A percentile compares a stretch with the other conserved stretches of the same genome.
Evolutionary conservation across 2,113 vertebrate species (phyloP).

Genomic region (Gobio gobio): DNA sequence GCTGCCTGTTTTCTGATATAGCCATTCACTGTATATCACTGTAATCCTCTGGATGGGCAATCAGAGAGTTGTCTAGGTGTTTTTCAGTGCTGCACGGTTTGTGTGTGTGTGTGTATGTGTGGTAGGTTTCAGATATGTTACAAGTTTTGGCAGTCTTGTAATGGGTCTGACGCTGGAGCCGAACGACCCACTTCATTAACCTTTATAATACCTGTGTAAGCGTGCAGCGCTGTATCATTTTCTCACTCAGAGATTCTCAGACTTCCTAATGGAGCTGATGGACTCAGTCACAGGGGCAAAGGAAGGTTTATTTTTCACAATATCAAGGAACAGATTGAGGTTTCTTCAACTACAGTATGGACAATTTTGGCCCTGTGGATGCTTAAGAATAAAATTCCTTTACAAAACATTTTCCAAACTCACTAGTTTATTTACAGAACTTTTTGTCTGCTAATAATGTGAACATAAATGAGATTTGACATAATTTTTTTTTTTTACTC

Average conservation of each 20-base stretch:
- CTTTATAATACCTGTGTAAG: constrained; percentile 48
- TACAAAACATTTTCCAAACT: neutral
- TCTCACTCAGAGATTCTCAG: neutral
- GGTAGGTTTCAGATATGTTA: neutral
- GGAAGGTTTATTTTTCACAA: neutral
- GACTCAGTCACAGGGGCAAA: neutral
- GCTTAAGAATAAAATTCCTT: neutral
- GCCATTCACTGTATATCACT: neutral
- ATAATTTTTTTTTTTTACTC: neutral
- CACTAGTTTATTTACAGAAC: neutral
- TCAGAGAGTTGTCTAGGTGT: neutral
- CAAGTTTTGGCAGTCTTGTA: constrained; percentile 8
- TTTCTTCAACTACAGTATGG: neutral
- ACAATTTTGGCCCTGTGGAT: neutral
- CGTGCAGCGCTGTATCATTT: neutral
- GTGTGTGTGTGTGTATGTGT: neutral
- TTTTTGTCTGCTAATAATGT: neutral
- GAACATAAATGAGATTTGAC: neutral
- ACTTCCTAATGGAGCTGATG: neutral
- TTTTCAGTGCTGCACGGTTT: too few species aligned
- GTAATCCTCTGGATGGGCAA: neutral
- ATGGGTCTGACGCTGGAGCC: neutral
- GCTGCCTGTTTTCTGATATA: neutral
- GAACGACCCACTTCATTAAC: constrained; percentile 41
- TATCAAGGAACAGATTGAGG: neutral